A percentile compares a stretch with the other conserved stretches of the same genome.
These are phyloP conservation scores for Nannobrachium achirus DNA, from an alignment of 2,113 vertebrate species.

Conservation along the genomic window DNA sequence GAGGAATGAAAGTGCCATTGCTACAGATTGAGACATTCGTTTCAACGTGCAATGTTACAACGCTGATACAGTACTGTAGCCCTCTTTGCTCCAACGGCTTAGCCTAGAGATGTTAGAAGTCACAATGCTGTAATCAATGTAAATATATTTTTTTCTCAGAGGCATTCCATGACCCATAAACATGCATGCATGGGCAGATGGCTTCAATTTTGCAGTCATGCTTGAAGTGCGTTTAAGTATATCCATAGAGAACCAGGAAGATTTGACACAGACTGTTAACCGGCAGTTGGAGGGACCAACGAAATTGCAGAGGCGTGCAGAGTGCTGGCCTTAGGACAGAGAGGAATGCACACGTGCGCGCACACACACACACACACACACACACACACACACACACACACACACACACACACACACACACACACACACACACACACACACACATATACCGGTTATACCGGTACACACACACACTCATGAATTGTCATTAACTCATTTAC, in stretches of 20 bases:
- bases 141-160: background rate
- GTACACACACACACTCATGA: constrained; percentile 22
- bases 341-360: background rate
- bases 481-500: background rate
- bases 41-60: constrained; percentile 11
- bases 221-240: constrained; percentile 26
- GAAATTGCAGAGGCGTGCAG: constrained; percentile 26
- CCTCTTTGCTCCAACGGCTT: constrained; percentile 2
- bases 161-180: background rate
- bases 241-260: background rate
- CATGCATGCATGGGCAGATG: constrained; percentile 5
- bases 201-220: background rate
- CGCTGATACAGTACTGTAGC: no score
- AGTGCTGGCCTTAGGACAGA: background rate
- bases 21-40: background rate
- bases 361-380: constrained; percentile 18
- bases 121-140: constrained; percentile 7
- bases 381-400: background rate
- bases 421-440: constrained; percentile 23
- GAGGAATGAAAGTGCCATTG: constrained; percentile 16
- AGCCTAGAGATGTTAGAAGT: background rate
- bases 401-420: background rate
- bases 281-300: constrained; percentile 2
- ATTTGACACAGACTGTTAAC: background rate
- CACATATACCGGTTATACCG: no score